Base-by-base conservation (phyloP, 2,797 vertebrate genomes). In the Acipenser ruthenus region DNA sequence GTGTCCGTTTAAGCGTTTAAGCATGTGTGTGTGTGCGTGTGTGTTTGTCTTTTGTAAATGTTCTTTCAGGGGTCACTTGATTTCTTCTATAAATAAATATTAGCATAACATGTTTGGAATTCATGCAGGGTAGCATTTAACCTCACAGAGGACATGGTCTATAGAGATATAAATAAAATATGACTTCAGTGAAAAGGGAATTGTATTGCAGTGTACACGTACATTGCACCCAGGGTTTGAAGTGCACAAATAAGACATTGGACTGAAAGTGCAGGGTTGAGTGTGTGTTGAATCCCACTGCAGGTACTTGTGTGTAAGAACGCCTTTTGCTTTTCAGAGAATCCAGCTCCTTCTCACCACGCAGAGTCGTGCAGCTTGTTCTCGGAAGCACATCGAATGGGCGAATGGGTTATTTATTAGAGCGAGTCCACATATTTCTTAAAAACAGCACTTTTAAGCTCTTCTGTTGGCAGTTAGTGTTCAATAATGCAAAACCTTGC, bases 401-500 rank as follows among this genome's bases (percentile, higher is more conserved):
- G 60, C 48, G 12, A 51, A 52, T 67, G 52, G 64, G 64, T 67
- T 64, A 72, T 69, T 67, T 66, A 70, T 66, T 60, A 61, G 60
- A 50, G 23, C 12, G 8, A 11, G 60, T 11, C 48, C 50, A 15
- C 70, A 59, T 71, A 62, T 72, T 67, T 70, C 68, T 73, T 70
- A 65, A 73, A 73, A 72, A 70, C 63, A 61, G 62, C 59, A 69
- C 69, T 71, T 73, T 68, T 68, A 65, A 60, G 55, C 65, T 68
- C 65, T 67, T 70, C 55, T 49, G 65, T 83, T 80, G 77, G 75
- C 74, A 76, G 76, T 79, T 76, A 73, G 70, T 79, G 75, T 80
- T 87, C 77, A 87, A 87, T 86, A 87, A 86, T 86, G 82, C 81
- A 88, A 79, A 83, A 76, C 76, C 73, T 62, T 73, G 71, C 68